Evolutionary conservation across 1,140 invertebrate species (phyloP), one percentile per base, ranked within the genome.

Genomic region (Pseudomyrmex flavicornis): DNA sequence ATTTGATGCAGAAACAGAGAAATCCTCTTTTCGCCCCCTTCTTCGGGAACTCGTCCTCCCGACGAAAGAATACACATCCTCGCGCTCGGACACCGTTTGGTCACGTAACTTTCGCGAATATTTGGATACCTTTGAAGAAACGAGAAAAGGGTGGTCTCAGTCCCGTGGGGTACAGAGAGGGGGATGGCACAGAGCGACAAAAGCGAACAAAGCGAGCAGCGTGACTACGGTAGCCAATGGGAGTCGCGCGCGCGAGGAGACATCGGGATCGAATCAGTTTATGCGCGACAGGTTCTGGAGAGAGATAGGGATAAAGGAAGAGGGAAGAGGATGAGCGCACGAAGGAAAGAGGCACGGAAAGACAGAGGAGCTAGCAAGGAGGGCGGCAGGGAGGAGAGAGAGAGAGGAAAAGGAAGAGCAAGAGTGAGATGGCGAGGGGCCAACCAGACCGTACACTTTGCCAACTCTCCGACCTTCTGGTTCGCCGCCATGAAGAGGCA

Each of bases 211-310:
- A 84, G 85, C 84, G 65, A 86, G 83, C 87, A 85, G 88, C 80
- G 87, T 89, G 88, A 89, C 84, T 82, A 66, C 86, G 86, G 87
- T 90, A 88, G 90, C 91, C 90, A 89, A 90, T 91, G 90, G 85
- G 88, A 88, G 75, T 89, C 74, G 73, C 85, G 86, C 85, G 86
- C 63, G 82, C 86, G 84, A 91, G 89, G 85, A 87, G 89, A 91
- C 89, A 93, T 91, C 89, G 91, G 82, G 85, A 88, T 90, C 90
- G 91, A 93, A 93, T 93, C 92, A 91, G 92, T 92, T 92, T 93
- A 92, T 92, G 90, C 87, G 90, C 92, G 92, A 93, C 92, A 93
- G 92, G 93, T 93, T 93, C 90, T 88, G 73, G 65, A 86, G 82
- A 90, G 86, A 87, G 83, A 88, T 75, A 85, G 87, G 65, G 66